phyloP scores from a whole-genome alignment of 1,140 invertebrate species.

The Heliconius eleuchia region DNA sequence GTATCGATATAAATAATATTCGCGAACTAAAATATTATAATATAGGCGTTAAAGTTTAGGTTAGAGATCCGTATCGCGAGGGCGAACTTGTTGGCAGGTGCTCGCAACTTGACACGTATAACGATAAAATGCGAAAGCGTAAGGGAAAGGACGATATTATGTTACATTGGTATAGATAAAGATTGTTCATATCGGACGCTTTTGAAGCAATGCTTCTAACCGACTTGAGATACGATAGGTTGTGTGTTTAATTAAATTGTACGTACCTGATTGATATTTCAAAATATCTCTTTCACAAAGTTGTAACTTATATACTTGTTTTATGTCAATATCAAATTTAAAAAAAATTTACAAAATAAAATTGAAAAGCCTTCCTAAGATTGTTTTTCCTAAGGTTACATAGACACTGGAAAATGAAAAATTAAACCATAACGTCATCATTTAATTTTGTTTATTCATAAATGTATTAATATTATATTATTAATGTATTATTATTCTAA shows the following conservation, averaged over 20 bases:
- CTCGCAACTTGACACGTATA: conserved; percentile 29
- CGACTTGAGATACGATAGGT: background rate
- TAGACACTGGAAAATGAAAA: background rate
- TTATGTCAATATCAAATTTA: no score
- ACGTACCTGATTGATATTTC: background rate
- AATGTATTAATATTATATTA: background rate
- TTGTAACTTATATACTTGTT: no score
- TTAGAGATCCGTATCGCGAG: conserved; percentile 20
- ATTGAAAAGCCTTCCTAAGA: background rate
- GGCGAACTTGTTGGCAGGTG: conserved; percentile 34
- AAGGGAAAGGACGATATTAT: conserved; percentile 3
- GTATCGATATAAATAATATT: conserved; percentile 10
- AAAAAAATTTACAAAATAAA: background rate
- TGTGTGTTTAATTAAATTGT: background rate
- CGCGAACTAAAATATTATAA: conserved; percentile 13
- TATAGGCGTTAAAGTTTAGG: conserved; percentile 30
- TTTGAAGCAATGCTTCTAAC: background rate
- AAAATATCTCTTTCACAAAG: no score
- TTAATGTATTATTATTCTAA: no score
- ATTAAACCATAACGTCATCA: background rate
- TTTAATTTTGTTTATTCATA: conserved; percentile 6
- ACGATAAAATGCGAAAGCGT: conserved; percentile 35
- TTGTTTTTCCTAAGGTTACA: background rate
- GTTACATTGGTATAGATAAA: conserved; percentile 7
- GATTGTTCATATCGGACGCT: conserved; percentile 9